These are phyloP conservation scores for Knipowitschia caucasica DNA, from an alignment of 2,797 vertebrate species.

Conservation along the genomic window DNA sequence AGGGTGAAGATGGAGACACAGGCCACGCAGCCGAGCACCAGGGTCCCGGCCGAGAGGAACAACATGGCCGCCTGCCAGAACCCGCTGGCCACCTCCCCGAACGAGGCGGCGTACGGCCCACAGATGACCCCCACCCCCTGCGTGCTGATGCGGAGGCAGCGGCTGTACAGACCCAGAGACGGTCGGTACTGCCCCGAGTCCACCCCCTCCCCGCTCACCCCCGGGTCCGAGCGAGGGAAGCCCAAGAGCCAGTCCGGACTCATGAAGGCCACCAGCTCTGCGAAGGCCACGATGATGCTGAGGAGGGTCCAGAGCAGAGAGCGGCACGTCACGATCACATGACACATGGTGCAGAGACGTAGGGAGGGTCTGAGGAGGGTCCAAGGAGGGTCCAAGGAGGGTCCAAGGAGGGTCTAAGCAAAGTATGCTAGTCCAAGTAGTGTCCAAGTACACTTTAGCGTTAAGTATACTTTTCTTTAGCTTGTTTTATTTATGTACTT, in stretches of 20 bases:
- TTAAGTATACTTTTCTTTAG: no score
- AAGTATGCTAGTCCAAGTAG: no score
- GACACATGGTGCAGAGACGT: slow-evolving; percentile 87
- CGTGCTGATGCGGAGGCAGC: slow-evolving; percentile 79
- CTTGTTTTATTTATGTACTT: no score
- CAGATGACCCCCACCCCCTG: slow-evolving; percentile 78
- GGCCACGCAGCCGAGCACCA: slow-evolving; percentile 87
- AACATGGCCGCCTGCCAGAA: slow-evolving; percentile 97
- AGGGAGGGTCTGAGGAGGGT: no score
- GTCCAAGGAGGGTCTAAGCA: no score
- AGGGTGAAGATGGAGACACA: slow-evolving; percentile 92
- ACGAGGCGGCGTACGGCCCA: slow-evolving; percentile 87
- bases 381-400: not conserved
- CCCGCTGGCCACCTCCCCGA: slow-evolving; percentile 91
- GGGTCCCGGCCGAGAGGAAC: slow-evolving; percentile 89
- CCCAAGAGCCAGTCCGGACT: slow-evolving; percentile 92
- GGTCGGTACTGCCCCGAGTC: slow-evolving; percentile 74
- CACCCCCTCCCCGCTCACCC: slow-evolving; percentile 26
- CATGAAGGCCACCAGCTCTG: slow-evolving; percentile 96
- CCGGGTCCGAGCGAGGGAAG: slow-evolving; percentile 69
- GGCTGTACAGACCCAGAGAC: slow-evolving; percentile 88
- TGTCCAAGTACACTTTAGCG: no score
- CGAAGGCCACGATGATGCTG: slow-evolving; percentile 92
- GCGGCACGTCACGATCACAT: slow-evolving; percentile 96
- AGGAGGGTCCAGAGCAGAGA: slow-evolving; percentile 98